These are phyloP conservation scores for Mesembrinibis cayennensis DNA, from an alignment of 2,113 vertebrate species.

Conservation along the genomic window DNA sequence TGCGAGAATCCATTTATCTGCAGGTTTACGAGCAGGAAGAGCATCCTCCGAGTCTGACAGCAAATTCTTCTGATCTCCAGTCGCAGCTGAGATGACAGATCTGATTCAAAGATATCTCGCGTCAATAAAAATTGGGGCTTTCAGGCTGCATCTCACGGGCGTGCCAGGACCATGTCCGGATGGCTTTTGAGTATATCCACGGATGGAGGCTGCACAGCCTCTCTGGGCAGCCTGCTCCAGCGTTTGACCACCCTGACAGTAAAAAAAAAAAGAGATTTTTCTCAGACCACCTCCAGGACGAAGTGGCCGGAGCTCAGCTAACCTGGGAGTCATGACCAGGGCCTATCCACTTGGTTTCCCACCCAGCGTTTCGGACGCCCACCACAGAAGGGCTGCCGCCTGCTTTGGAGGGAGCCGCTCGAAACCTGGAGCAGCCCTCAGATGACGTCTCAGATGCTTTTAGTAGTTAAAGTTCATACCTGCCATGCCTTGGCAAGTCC, in stretches of 20 bases:
- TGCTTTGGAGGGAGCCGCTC: not conserved
- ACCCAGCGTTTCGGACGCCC: not conserved
- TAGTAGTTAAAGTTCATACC: not conserved
- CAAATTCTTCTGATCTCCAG: not conserved
- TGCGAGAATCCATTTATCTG: not conserved
- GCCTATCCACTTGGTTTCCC: not conserved
- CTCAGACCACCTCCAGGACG: not conserved
- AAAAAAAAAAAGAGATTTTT: not conserved
- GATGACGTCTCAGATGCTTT: not conserved
- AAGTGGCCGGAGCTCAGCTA: not conserved
- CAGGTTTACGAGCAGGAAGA: not conserved
- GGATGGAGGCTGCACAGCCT: not conserved
- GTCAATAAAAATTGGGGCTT: not conserved
- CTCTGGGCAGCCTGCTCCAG: not conserved
- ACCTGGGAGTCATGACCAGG: not conserved
- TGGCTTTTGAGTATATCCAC: not conserved
- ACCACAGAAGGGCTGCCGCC: not conserved
- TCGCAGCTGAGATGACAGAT: not conserved
- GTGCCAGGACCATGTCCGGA: rapidly evolving
- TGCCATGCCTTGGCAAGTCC: not conserved
- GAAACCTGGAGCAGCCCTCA: not conserved
- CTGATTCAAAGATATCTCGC: not conserved
- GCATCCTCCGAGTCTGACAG: not conserved
- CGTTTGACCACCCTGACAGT: not conserved
- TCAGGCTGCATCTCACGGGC: not conserved